phyloP scores from a whole-genome alignment of 2,888 invertebrate genomes.

The Watsonalla binaria region DNA sequence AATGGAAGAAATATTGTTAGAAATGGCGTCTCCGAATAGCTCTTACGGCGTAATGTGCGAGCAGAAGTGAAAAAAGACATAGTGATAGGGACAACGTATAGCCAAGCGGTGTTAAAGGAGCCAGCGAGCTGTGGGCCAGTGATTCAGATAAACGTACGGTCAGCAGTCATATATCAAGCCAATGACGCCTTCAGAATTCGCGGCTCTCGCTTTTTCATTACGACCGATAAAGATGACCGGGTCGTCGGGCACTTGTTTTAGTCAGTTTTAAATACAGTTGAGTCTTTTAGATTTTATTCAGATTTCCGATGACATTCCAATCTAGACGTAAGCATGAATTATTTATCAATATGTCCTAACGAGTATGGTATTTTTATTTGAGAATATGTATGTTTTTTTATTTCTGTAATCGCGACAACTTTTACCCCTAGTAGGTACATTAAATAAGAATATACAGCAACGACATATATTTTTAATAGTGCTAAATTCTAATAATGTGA shows the following conservation, averaged over 20 bases:
- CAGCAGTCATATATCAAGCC: conserved; percentile 62
- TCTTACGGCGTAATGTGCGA: conserved; percentile 53
- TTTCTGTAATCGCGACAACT: too few species aligned
- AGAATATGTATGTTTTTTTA: too few species aligned
- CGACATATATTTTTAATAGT: too few species aligned
- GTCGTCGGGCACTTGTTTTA: conserved; percentile 37
- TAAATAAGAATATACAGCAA: too few species aligned
- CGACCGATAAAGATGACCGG: conserved; percentile 51
- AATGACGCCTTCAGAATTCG: conserved; percentile 54
- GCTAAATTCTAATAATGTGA: too few species aligned
- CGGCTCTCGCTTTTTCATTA: conserved; percentile 40
- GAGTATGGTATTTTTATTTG: too few species aligned
- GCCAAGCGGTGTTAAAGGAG: conserved; percentile 46
- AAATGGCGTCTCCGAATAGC: conserved; percentile 51
- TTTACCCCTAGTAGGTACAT: too few species aligned
- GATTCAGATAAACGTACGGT: conserved; percentile 68
- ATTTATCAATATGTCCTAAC: too few species aligned
- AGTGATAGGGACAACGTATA: conserved; percentile 47
- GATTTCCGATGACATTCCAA: too few species aligned
- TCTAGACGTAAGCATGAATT: too few species aligned
- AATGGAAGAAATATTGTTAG: conserved; percentile 58
- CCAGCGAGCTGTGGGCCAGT: conserved; percentile 49
- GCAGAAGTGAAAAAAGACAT: conserved; percentile 53
- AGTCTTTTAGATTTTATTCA: too few species aligned
- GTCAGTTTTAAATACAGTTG: too few species aligned